A percentile compares a stretch with the other conserved stretches of the same genome.
Conservation (phyloP, 2,113 vertebrate genomes). For the Gymnorhina tibicen region DNA sequence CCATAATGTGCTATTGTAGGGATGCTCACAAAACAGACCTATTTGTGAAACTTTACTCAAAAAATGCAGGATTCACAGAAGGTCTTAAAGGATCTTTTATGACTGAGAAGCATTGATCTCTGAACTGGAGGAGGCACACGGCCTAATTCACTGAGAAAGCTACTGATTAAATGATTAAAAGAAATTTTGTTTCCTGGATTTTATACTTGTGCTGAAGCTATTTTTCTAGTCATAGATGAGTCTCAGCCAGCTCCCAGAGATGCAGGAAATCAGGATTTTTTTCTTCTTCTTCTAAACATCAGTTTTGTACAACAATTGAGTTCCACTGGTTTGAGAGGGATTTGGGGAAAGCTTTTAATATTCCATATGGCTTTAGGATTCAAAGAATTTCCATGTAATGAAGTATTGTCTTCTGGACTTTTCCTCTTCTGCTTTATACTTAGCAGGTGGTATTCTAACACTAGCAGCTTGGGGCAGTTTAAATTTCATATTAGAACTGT, state of each 20-base stretch:
- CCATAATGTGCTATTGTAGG: not conserved
- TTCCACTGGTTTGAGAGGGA: conserved; percentile 19
- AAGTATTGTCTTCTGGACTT: conserved; percentile 54
- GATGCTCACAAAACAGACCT: not conserved
- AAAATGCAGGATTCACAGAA: not conserved
- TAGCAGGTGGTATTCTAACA: conserved; percentile 50
- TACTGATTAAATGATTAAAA: not conserved
- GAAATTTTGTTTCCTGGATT: not conserved
- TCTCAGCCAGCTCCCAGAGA: not conserved
- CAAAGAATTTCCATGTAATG: conserved; percentile 53
- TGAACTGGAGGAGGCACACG: not conserved
- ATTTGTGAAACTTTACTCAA: not conserved
- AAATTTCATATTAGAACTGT: conserved; percentile 40
- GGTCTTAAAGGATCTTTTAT: not conserved
- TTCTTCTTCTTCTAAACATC: not conserved
- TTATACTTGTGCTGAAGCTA: not conserved
- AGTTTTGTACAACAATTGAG: not conserved
- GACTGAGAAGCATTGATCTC: not conserved
- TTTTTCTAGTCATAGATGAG: not conserved
- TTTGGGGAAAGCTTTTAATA: conserved; percentile 28
- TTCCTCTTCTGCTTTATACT: conserved; percentile 55
- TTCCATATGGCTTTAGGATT: conserved; percentile 47
- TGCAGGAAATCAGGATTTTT: not conserved
- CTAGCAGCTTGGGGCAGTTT: conserved; percentile 34
- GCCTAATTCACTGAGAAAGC: not conserved